Percentiles rank a stretch among this genome's conserved stretches.
phyloP scores from a whole-genome alignment of 2,113 vertebrate species.

The Apus apus region DNA sequence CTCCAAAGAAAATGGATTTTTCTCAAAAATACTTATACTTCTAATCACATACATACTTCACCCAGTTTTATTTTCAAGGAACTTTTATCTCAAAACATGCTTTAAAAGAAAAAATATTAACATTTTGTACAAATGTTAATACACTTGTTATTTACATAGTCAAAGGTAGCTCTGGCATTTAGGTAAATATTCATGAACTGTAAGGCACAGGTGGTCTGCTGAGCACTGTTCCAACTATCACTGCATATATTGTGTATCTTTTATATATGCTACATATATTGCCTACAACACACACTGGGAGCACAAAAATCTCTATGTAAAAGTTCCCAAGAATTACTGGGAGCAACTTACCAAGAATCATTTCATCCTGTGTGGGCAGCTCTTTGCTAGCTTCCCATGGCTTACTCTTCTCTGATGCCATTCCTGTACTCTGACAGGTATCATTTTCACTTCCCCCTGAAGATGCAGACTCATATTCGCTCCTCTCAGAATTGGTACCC shows the following conservation, averaged over 20 bases:
- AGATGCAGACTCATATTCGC: background rate
- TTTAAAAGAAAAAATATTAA: background rate
- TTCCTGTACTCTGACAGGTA: background rate
- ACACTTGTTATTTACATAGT: background rate
- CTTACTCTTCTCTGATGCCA: background rate
- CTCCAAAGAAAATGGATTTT: background rate
- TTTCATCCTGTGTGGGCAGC: background rate
- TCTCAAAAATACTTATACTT: background rate
- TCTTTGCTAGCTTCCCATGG: background rate
- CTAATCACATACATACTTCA: background rate
- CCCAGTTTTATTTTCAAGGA: background rate
- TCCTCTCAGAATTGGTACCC: background rate
- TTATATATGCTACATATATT: no score
- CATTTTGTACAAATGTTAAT: background rate
- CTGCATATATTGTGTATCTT: background rate
- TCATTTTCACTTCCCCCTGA: background rate
- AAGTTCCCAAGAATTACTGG: background rate
- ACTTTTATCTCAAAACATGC: background rate
- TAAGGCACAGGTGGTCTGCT: background rate
- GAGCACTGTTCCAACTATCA: background rate
- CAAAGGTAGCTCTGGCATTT: background rate
- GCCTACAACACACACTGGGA: background rate
- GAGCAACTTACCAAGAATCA: slow-evolving; percentile 28
- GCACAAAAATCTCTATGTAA: background rate
- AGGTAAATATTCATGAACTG: background rate